These are phyloP conservation scores for Phyllotreta striolata DNA, from an alignment of 2,888 invertebrate species.

Conservation along the genomic window DNA sequence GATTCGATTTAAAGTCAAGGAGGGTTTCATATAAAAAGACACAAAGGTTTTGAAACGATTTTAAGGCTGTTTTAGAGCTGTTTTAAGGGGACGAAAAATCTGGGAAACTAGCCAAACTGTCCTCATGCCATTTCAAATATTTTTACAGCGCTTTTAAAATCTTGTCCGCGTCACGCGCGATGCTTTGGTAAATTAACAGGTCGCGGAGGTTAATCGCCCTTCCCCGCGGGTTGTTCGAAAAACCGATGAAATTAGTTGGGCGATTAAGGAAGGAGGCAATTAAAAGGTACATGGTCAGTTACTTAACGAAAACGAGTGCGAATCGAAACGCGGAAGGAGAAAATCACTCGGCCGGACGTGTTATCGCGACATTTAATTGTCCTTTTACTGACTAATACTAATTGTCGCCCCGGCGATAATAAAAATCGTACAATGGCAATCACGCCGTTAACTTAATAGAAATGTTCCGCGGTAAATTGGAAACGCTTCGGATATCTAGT, in stretches of 20 bases:
- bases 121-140: no score
- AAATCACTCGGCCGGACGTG: slow-evolving; percentile 34
- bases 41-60: neutral
- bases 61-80: neutral
- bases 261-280: neutral
- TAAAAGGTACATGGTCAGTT: slow-evolving; percentile 17
- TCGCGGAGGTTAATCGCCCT: no score
- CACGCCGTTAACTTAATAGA: no score
- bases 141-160: no score
- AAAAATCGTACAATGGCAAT: slow-evolving; percentile 8
- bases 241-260: neutral
- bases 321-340: slow-evolving; percentile 46
- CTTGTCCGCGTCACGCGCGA: no score
- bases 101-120: no score
- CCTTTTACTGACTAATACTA: slow-evolving; percentile 38
- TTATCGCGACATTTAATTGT: slow-evolving; percentile 36
- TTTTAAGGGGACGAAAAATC: neutral
- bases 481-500: no score
- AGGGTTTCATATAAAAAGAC: no score
- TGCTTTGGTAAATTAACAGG: no score
- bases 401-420: slow-evolving; percentile 24
- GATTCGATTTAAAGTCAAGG: no score
- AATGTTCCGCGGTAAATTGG: no score
- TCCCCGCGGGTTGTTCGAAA: neutral
- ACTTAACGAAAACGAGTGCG: slow-evolving; percentile 24